phyloP scores from a whole-genome alignment of 1,140 invertebrate genomes.

The Papilio aristodemus region DNA sequence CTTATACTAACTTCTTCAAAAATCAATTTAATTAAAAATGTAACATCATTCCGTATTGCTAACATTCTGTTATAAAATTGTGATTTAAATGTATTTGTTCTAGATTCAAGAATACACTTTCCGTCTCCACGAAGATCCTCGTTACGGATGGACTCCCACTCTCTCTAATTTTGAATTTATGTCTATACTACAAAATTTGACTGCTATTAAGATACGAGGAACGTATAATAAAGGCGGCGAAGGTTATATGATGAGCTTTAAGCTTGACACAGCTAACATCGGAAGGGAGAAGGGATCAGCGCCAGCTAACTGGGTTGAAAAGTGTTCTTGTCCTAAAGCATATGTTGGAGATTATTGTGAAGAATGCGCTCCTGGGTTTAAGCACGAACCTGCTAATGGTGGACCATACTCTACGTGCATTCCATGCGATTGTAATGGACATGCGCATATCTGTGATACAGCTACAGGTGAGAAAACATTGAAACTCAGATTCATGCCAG shows the following conservation, averaged over 20 bases:
- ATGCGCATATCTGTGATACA: constrained; percentile 97
- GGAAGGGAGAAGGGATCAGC: constrained; percentile 90
- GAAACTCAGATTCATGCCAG: too few relatives aligned
- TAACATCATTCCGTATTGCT: not conserved
- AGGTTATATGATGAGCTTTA: constrained; percentile 94
- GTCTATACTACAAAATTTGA: constrained; percentile 94
- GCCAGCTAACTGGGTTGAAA: constrained; percentile 95
- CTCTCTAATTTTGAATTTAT: constrained; percentile 93
- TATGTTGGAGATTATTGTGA: constrained; percentile 98
- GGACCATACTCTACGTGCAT: constrained; percentile 96
- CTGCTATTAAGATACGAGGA: constrained; percentile 95
- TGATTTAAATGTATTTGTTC: too few relatives aligned
- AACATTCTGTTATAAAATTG: too few relatives aligned
- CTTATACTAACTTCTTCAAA: not conserved
- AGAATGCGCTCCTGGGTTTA: constrained; percentile 95
- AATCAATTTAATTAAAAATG: too few relatives aligned
- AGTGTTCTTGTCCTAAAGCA: constrained; percentile 94
- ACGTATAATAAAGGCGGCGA: constrained; percentile 92
- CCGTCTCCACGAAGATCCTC: constrained; percentile 92
- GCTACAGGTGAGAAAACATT: constrained; percentile 87
- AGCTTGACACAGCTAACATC: constrained; percentile 90
- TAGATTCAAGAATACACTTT: constrained; percentile 89
- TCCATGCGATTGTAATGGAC: constrained; percentile 96
- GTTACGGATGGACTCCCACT: constrained; percentile 95
- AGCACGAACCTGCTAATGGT: constrained; percentile 93